phyloP scores from a whole-genome alignment of 1,140 invertebrate genomes.

The Homalodisca vitripennis region DNA sequence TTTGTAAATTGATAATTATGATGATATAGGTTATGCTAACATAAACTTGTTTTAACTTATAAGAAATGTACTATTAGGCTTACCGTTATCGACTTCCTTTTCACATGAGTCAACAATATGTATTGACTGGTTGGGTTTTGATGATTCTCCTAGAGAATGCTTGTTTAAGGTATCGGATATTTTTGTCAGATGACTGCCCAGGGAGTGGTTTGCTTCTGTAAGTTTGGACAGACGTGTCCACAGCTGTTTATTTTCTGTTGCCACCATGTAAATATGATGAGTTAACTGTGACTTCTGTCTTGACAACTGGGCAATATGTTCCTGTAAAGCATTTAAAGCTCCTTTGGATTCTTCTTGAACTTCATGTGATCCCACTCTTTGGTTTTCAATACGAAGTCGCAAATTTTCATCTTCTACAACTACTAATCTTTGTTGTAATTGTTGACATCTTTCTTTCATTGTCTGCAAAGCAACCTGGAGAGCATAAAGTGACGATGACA shows the following conservation, averaged over 20 bases:
- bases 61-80: no score
- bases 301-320: slow-evolving; percentile 48
- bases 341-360: slow-evolving; percentile 38
- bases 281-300: slow-evolving; percentile 72
- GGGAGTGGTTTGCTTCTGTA: slow-evolving; percentile 54
- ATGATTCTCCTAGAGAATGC: slow-evolving; percentile 34
- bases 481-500: slow-evolving; percentile 56
- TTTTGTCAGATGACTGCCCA: slow-evolving; percentile 36
- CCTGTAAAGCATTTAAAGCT: slow-evolving; percentile 38
- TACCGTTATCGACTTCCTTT: slow-evolving; percentile 2
- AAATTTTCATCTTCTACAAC: slow-evolving; percentile 72
- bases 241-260: slow-evolving; percentile 72
- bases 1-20: no score
- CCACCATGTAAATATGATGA: slow-evolving; percentile 74
- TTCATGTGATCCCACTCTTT: slow-evolving; percentile 40
- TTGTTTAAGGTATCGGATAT: slow-evolving; percentile 38
- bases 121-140: slow-evolving; percentile 34
- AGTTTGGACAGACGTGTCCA: slow-evolving; percentile 70
- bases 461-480: slow-evolving; percentile 73
- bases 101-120: slow-evolving; percentile 30
- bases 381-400: slow-evolving; percentile 56
- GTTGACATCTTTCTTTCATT: slow-evolving; percentile 73
- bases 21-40: no score
- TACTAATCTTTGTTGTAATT: slow-evolving; percentile 65
- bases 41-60: no score